Conservation (phyloP, 2,797 vertebrate genomes). For the Acanthiza pusilla region DNA sequence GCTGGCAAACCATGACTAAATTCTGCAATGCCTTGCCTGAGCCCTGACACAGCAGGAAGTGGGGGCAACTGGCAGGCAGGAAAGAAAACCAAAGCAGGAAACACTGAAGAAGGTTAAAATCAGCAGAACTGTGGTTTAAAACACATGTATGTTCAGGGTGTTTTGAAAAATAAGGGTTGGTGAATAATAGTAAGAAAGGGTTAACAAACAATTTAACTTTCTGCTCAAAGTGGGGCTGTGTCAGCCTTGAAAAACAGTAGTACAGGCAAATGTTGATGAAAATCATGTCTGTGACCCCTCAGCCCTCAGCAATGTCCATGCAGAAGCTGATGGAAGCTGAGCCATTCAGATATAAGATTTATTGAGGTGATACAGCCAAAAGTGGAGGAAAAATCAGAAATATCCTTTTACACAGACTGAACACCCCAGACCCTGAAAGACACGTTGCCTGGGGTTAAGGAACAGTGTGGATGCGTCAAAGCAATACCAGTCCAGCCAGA, state of each 20-base stretch:
- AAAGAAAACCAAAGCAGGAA: background rate
- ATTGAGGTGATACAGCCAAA: background rate
- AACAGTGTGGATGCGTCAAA: rapidly evolving
- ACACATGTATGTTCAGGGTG: rapidly evolving
- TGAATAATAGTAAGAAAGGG: background rate
- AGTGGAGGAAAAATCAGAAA: background rate
- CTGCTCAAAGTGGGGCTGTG: background rate
- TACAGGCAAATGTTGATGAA: background rate
- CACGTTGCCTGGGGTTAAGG: rapidly evolving
- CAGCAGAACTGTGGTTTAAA: background rate
- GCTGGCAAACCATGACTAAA: background rate
- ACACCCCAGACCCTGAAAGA: rapidly evolving
- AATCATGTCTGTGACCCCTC: background rate
- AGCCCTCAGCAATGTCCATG: rapidly evolving
- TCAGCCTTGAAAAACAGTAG: background rate
- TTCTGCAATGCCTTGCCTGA: background rate
- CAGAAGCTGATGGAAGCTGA: background rate
- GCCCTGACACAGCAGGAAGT: background rate
- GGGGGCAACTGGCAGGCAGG: rapidly evolving
- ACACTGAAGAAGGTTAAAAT: background rate
- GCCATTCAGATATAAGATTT: background rate
- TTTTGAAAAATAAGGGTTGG: background rate
- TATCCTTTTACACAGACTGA: background rate
- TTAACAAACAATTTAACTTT: background rate
- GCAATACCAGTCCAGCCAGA: background rate